These are phyloP conservation scores for Metopia argyrocephala DNA, from an alignment of 2,888 invertebrate genomes.

Conservation along the genomic window DNA sequence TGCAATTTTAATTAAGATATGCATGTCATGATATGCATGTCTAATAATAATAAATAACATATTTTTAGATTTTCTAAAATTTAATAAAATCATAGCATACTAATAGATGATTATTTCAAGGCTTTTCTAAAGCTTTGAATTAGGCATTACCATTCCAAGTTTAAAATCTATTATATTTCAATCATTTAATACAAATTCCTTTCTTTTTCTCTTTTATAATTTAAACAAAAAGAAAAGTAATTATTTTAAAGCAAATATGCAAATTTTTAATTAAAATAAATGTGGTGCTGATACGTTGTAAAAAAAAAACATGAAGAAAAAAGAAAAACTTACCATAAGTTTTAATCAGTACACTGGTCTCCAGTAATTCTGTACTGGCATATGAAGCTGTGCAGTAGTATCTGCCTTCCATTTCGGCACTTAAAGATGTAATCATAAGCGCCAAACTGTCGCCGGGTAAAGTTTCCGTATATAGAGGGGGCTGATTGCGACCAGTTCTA, in stretches of 20 bases:
- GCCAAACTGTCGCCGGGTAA: conserved; percentile 83
- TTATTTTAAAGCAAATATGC: not conserved
- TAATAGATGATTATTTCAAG: no score
- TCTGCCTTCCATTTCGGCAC: conserved; percentile 87
- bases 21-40: no score
- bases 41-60: no score
- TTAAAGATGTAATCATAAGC: conserved; percentile 86
- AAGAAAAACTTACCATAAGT: conserved; percentile 83
- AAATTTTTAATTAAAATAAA: conserved; percentile 17
- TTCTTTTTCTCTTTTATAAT: not conserved
- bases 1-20: no score
- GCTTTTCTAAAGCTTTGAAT: no score
- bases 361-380: conserved; percentile 84
- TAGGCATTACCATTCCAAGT: no score
- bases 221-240: not conserved
- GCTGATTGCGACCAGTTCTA: conserved; percentile 77
- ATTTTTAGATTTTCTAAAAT: no score
- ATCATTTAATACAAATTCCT: no score
- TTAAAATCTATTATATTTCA: no score
- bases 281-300: not conserved
- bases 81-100: no score
- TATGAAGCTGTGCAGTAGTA: conserved; percentile 92
- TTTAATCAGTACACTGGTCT: conserved; percentile 84
- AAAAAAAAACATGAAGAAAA: not conserved
- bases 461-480: conserved; percentile 85